These are phyloP conservation scores for Alectoris magna DNA, from an alignment of 2,797 vertebrate species.

Conservation along the genomic window DNA sequence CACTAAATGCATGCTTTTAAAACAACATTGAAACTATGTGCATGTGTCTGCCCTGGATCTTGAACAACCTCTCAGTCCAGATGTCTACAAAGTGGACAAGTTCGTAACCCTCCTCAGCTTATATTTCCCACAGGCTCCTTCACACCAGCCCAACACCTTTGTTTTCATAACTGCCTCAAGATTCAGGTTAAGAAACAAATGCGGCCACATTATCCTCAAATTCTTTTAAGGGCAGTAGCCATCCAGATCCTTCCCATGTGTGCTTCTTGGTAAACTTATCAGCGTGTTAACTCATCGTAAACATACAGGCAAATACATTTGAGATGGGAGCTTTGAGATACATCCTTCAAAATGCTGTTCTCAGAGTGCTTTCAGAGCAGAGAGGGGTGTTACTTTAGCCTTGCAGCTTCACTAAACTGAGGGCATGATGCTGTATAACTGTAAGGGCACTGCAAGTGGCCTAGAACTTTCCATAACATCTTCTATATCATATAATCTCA, in stretches of 20 bases:
- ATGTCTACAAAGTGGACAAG: not conserved
- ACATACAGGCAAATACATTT: not conserved
- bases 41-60: not conserved
- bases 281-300: not conserved
- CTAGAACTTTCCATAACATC: constrained; percentile 11
- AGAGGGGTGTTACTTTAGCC: constrained; percentile 34
- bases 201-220: not conserved
- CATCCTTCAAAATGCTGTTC: constrained; percentile 35
- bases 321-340: constrained; percentile 18
- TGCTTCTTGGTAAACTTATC: not conserved
- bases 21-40: not conserved
- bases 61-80: not conserved
- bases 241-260: not conserved
- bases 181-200: not conserved
- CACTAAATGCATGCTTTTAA: not conserved
- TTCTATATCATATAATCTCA: not conserved
- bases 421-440: not conserved
- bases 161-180: not conserved
- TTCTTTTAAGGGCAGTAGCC: not conserved
- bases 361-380: constrained; percentile 10
- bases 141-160: not conserved
- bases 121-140: not conserved
- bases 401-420: constrained; percentile 22
- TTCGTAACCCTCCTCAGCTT: not conserved
- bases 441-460: not conserved